Evolutionary conservation across 2,888 invertebrate genomes (phyloP), one percentile per base, ranked within the genome.

Genomic region (Octonoba sinensis): DNA sequence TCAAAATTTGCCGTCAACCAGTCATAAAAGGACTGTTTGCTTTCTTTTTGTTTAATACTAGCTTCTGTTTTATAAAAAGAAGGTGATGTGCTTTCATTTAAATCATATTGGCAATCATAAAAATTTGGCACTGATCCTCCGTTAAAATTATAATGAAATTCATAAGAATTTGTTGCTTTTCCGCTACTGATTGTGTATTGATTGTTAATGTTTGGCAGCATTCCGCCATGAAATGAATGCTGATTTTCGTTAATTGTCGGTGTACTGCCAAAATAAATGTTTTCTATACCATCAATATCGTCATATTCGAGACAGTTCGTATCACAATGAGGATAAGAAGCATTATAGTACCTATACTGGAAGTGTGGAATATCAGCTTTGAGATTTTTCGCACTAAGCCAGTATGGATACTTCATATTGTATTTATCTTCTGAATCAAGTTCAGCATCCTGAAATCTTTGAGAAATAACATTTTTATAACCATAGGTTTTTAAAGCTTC

Each of bases 401-500:
- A 36, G 8, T 36, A 59, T 15, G 51, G 49, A 20, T 72, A 57
- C 20, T 57, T 71, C 15, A 36, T 18, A 22, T 22, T 67, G n/a
- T 57, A 65, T 24, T 57, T 1, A 36, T 65, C 64, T 8, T 24
- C 3, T 18, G 57, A 73, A 62, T 56, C 54, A 44, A 54, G 44
- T 27, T 81, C 76, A 27, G 57, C 12, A 27, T 24, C 59, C 15
- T 83, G 83, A 47, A 84, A 67, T 18, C 85, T 77, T 72, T 85
- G 85, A 16, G 78, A 84, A 13, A 85, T 83, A 1, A 85, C 71
- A 67, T 76, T 83, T 72, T 84, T 74, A 57, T 85, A 85, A 13
- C 85, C 85, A 51, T 84, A 83, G 59, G 84, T 85, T 71, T 84
- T 81, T 24, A 85, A 65, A 36, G 85, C 85, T 67, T 85, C 85